Evolutionary conservation across 2,797 vertebrate species (phyloP), one percentile per base, ranked within the genome.

Genomic region (Acrocephalus scirpaceus): DNA sequence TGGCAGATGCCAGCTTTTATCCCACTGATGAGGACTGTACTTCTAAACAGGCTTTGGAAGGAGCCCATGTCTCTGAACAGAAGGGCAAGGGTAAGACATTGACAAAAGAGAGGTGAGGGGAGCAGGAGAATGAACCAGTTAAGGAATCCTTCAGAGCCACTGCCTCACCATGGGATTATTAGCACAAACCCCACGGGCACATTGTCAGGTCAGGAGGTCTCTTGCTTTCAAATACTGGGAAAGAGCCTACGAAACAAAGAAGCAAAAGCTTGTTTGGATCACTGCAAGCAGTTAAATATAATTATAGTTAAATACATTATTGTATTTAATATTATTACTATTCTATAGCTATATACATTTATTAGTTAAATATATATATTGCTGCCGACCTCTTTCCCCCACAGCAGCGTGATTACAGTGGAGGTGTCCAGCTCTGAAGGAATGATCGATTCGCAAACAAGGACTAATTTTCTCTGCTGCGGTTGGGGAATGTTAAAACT

Each of bases 391-490:
- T 72, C 62, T 64, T 75, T 76, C 44, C 60, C 53, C 36, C 38
- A 47, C 56, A 54, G 23, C 69, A 45, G 44, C 0, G 0, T 89
- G 86, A 32, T 83, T 45, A n/a, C 44, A 27, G 50, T 69, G 79
- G 42, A n/a, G 45, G 62, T 76, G 79, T 82, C 74, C 36, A 42
- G 45, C 57, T 83, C 67, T 77, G 71, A 88, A 90, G 66, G 65
- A 81, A 79, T 42, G 81, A 95, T 88, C 4, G 6, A 86, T 93
- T 93, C 2, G 0, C 50, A 95, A 96, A 91, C 70, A 74, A 85
- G 56, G 77, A 56, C 84, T 91, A 73, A 94, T 93, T 96, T 96
- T 95, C 92, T 85, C 78, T 71, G 71, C 74, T 76, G 66, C 2
- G 5, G 36, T 21, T 60, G 62, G 69, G 22, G 44, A 64, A 88